Evolutionary conservation across 2,113 vertebrate genomes (phyloP), one percentile per base, ranked within the genome.

Genomic region (Trichechus manatus): DNA sequence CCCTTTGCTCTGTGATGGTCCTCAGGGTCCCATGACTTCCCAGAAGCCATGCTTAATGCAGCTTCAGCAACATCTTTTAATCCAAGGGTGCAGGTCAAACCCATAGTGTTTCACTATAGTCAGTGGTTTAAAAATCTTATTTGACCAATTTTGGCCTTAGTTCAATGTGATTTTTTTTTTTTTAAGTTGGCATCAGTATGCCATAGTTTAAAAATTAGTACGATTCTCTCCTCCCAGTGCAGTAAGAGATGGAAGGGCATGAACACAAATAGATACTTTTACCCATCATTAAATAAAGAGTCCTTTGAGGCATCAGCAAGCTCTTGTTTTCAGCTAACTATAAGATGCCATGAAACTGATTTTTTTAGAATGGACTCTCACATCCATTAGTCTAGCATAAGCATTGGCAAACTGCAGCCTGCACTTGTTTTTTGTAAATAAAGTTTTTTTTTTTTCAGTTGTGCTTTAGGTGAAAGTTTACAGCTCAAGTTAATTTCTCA

Each of bases 161-260:
- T 83, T 83, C 27, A 42, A 59, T 88, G 44, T 44, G 27, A 68
- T 82, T 81, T 87, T 77, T 93, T 85, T 82, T 84, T 89, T 80
- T 91, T 80, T 47, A 79, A 75, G 44, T 86, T 95, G 68, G 63
- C 39, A 84, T 82, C 20, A 13, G 7, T 39, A 63, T 44, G 15
- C 47, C 31, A 22, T 53, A 79, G 23, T 53, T 94, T 93, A 97
- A 94, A 97, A 87, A 64, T 86, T 53, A 39, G 72, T n/a, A 25
- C 75, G 47, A 61, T 87, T 82, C 42, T 83, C 66, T 70, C 66
- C 27, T 84, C 22, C 29, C 22, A 64, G 17, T 53, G 19, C 33
- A 84, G 42, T 80, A 56, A 84, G 68, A 89, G 75, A 72, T 31
- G n/a, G n/a, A 95, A 77, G 70, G n/a, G 17, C 44, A 5, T 0